A percentile compares a stretch with the other conserved stretches of the same genome.
Evolutionary conservation across 2,888 invertebrate species (phyloP).

Genomic region (Meganola albula): DNA sequence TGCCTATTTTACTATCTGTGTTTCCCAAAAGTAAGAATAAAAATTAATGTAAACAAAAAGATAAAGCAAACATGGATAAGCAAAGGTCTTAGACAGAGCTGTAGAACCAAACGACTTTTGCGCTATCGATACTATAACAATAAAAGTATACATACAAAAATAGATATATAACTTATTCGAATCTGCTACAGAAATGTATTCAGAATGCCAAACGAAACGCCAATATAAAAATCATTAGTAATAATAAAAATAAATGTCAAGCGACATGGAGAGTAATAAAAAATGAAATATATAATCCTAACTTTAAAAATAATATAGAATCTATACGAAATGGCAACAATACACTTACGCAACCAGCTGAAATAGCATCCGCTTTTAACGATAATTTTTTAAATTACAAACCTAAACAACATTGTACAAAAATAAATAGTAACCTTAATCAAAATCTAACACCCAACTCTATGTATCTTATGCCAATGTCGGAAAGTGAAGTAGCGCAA

Average conservation of each 20-base stretch:
- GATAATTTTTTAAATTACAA: background rate
- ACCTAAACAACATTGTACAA: background rate
- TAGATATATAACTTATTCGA: background rate
- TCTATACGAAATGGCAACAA: background rate
- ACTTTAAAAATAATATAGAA: background rate
- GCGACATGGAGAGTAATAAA: constrained; percentile 4
- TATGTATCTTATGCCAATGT: too few relatives aligned
- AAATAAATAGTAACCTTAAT: background rate
- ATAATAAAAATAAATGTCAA: too few relatives aligned
- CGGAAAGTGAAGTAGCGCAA: too few relatives aligned
- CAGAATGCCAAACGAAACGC: too few relatives aligned
- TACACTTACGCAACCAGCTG: background rate
- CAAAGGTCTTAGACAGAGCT: background rate
- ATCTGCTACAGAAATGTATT: too few relatives aligned
- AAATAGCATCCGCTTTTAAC: background rate
- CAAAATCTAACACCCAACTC: too few relatives aligned
- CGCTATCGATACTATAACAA: constrained; percentile 1
- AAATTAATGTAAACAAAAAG: background rate
- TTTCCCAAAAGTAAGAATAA: constrained; percentile 1
- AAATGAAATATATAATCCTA: constrained; percentile 1
- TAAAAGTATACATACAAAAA: background rate
- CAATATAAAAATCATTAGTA: too few relatives aligned
- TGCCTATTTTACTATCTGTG: constrained; percentile 3
- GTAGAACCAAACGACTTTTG: background rate
- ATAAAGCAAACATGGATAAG: constrained; percentile 1